phyloP scores from a whole-genome alignment of 2,113 vertebrate genomes.

The Gobiocypris rarus region DNA sequence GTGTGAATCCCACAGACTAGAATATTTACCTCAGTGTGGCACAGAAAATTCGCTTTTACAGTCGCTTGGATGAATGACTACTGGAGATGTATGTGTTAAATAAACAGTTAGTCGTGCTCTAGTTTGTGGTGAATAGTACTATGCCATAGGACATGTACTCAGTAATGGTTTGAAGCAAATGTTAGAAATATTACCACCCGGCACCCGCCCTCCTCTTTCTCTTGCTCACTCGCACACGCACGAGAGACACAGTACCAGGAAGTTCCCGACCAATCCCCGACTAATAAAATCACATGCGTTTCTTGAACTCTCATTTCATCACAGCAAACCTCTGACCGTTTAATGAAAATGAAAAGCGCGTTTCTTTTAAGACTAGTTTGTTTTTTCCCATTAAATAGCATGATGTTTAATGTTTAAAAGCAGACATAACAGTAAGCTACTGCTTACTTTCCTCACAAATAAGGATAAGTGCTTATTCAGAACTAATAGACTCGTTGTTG shows the following conservation, averaged over 20 bases:
- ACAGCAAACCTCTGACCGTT: background rate
- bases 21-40: background rate
- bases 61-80: background rate
- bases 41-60: constrained; percentile 16
- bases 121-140: background rate
- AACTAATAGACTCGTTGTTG: background rate
- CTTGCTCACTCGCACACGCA: background rate
- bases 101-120: background rate
- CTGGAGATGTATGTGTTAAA: background rate
- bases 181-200: constrained; percentile 21
- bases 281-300: background rate
- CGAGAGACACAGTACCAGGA: constrained; percentile 53
- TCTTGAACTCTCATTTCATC: background rate
- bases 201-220: constrained; percentile 11
- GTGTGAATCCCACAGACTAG: background rate
- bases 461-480: background rate
- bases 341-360: background rate
- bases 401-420: background rate
- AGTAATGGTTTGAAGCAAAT: constrained; percentile 1
- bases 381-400: background rate
- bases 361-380: background rate
- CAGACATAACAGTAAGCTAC: background rate
- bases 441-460: background rate
- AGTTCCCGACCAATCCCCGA: constrained; percentile 50
- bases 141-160: background rate